Percentiles rank a stretch among this genome's conserved stretches.
These are phyloP conservation scores for Sebastiscus albofasciatus DNA, from an alignment of 2,797 vertebrate genomes.

Conservation along the genomic window DNA sequence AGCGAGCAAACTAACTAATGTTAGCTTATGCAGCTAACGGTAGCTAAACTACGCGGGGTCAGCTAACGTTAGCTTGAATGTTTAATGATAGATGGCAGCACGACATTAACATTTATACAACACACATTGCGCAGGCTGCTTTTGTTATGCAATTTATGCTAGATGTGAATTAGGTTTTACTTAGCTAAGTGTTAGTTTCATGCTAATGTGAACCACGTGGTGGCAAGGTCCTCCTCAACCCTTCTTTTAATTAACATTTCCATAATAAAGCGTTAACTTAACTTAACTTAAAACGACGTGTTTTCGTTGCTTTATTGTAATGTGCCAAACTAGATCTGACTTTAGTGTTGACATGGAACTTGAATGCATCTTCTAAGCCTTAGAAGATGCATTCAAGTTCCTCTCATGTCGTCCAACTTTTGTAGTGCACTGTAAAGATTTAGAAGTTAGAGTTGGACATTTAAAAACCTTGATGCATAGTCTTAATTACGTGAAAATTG, in stretches of 20 bases:
- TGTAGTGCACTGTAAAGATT: not conserved
- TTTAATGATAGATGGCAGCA: fast-evolving
- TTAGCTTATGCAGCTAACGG: not conserved
- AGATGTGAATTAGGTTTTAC: fast-evolving
- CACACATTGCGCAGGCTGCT: fast-evolving
- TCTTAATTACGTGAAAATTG: too few species aligned
- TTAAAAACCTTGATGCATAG: too few species aligned
- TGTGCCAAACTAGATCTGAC: too few species aligned
- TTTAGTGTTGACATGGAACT: too few species aligned
- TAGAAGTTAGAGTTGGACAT: too few species aligned
- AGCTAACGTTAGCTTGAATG: not conserved
- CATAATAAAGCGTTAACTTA: fast-evolving
- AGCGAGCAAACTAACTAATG: too few species aligned
- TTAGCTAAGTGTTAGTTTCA: not conserved
- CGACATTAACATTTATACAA: fast-evolving
- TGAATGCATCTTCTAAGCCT: too few species aligned
- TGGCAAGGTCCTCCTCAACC: not conserved
- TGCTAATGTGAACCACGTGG: slow-evolving; percentile 45
- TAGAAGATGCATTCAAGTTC: not conserved
- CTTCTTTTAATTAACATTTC: not conserved
- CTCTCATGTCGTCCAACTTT: not conserved
- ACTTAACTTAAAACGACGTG: fast-evolving
- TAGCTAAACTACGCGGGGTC: fast-evolving
- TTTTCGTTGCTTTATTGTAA: too few species aligned
- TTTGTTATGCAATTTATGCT: fast-evolving